phyloP scores from a whole-genome alignment of 1,140 invertebrate species.

The Holotrichia oblita region DNA sequence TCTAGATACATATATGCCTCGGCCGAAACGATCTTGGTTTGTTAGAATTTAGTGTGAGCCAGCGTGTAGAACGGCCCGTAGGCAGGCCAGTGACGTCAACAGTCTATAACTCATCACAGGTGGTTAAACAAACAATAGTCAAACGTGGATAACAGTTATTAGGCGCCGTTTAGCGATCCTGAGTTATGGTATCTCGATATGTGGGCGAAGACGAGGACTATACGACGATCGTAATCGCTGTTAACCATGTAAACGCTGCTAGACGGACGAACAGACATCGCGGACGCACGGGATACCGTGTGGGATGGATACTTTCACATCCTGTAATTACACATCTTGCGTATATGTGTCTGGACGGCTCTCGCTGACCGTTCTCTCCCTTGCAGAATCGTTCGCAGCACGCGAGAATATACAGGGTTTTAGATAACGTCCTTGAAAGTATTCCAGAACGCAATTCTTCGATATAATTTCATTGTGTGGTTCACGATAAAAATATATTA shows the following conservation, averaged over 20 bases:
- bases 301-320: slow-evolving; percentile 15
- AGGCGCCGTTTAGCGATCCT: slow-evolving; percentile 48
- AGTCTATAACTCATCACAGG: slow-evolving; percentile 48
- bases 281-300: neutral
- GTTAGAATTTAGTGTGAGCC: slow-evolving; percentile 2
- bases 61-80: slow-evolving; percentile 37
- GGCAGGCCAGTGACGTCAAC: slow-evolving; percentile 48
- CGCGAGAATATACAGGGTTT: neutral
- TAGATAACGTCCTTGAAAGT: neutral
- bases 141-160: slow-evolving; percentile 50
- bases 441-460: too few species aligned
- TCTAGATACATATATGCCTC: neutral
- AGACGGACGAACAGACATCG: neutral
- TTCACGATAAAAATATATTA: too few species aligned
- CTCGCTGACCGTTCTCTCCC: neutral
- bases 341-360: neutral
- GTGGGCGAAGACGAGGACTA: slow-evolving; percentile 40
- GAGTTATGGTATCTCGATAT: slow-evolving; percentile 47
- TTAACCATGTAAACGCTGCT: neutral
- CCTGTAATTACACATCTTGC: slow-evolving; percentile 31
- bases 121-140: slow-evolving; percentile 46
- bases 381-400: neutral
- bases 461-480: too few species aligned
- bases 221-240: slow-evolving; percentile 44
- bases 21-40: neutral